Percentiles rank a stretch among this genome's conserved stretches.
phyloP scores from a whole-genome alignment of 2,888 invertebrate genomes.

The Synanthedon formicaeformis region DNA sequence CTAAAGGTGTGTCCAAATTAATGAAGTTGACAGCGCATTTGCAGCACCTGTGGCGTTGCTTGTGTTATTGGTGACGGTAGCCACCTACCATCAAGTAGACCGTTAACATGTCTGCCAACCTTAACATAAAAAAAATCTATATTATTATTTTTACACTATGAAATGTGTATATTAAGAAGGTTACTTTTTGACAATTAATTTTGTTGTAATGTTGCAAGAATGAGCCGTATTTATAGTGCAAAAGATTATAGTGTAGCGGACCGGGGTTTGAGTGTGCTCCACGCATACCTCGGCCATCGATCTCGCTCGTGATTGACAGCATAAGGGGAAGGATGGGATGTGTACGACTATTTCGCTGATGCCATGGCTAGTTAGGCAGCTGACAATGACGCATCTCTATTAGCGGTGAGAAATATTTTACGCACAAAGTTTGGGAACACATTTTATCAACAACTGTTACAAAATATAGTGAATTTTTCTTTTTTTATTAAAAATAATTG shows the following conservation, averaged over 20 bases:
- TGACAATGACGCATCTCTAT: slow-evolving; percentile 4
- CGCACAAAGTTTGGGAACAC: neutral
- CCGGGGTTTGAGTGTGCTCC: slow-evolving; percentile 43
- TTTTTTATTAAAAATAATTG: neutral
- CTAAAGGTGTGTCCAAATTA: too few species aligned
- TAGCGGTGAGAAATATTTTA: slow-evolving; percentile 5
- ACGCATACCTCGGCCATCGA: slow-evolving; percentile 37
- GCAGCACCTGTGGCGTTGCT: too few species aligned
- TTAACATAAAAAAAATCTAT: too few species aligned
- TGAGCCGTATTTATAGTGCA: slow-evolving; percentile 37
- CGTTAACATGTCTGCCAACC: too few species aligned
- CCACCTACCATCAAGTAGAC: too few species aligned
- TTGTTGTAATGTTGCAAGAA: slow-evolving; percentile 2
- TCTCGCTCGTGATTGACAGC: slow-evolving; percentile 39
- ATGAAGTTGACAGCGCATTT: too few species aligned
- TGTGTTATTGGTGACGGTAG: too few species aligned
- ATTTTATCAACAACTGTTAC: neutral
- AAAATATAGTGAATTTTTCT: neutral
- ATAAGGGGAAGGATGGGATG: slow-evolving; percentile 14
- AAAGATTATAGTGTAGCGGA: slow-evolving; percentile 43
- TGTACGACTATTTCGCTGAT: slow-evolving; percentile 9
- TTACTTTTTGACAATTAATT: neutral
- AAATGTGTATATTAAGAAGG: too few species aligned
- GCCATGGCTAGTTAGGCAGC: slow-evolving; percentile 3
- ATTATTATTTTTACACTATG: too few species aligned